Conservation (phyloP, 2,888 invertebrate genomes). For the Cheilosia grossa region DNA sequence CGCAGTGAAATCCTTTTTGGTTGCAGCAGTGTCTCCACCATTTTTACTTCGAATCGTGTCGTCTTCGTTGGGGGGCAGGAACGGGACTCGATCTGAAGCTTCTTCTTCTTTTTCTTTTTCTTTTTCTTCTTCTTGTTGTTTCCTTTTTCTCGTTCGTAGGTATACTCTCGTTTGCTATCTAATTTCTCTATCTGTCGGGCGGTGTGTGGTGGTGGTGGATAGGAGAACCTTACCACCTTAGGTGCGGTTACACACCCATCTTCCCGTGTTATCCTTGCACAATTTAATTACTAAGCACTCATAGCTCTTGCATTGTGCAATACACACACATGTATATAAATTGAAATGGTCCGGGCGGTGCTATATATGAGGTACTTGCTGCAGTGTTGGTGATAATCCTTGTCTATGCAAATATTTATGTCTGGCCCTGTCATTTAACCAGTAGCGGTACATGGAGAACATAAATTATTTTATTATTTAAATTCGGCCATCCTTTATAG, state of each 20-base stretch:
- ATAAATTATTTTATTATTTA: slow-evolving; percentile 78
- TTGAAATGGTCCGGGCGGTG: slow-evolving; percentile 47
- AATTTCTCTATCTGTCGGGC: slow-evolving; percentile 60
- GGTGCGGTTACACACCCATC: slow-evolving; percentile 42
- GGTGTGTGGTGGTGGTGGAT: not conserved
- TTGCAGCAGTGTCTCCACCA: slow-evolving; percentile 23
- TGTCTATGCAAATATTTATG: slow-evolving; percentile 83
- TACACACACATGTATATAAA: slow-evolving; percentile 49
- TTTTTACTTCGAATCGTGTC: slow-evolving; percentile 40
- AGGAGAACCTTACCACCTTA: slow-evolving; percentile 32
- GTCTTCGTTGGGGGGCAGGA: slow-evolving; percentile 6
- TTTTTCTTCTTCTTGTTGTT: slow-evolving; percentile 26
- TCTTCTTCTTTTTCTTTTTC: slow-evolving; percentile 19
- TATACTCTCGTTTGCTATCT: slow-evolving; percentile 41
- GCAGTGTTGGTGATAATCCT: slow-evolving; percentile 75
- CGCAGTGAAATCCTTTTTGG: slow-evolving; percentile 70
- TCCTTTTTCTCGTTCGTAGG: no score
- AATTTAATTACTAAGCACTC: slow-evolving; percentile 74
- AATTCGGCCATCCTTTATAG: slow-evolving; percentile 70
- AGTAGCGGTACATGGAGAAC: slow-evolving; percentile 75
- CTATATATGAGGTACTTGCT: slow-evolving; percentile 5
- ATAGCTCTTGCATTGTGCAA: slow-evolving; percentile 64
- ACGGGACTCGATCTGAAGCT: slow-evolving; percentile 23
- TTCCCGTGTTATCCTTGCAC: slow-evolving; percentile 60
- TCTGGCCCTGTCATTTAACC: slow-evolving; percentile 82